Conservation (phyloP, 2,888 invertebrate species). For the Caenorhabditis drosophilae region DNA sequence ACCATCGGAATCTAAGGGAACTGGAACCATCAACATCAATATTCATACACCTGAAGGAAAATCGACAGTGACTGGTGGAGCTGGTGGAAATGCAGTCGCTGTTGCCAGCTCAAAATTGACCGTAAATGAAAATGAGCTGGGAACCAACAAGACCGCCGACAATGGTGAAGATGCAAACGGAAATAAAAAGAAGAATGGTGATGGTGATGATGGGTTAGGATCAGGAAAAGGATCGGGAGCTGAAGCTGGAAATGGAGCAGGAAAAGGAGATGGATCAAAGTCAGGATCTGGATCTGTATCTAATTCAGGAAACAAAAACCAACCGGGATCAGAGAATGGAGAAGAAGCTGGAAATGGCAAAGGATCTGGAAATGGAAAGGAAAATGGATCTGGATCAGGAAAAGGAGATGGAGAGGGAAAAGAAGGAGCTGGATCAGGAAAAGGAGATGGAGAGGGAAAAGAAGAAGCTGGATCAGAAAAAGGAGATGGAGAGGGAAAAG, state of each 20-base stretch:
- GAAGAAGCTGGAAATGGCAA: slow-evolving; percentile 10
- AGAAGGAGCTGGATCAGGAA: slow-evolving; percentile 8
- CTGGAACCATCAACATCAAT: slow-evolving; percentile 42
- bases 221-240: slow-evolving; percentile 1
- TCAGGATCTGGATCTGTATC: neutral
- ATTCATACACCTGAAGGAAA: slow-evolving; percentile 39
- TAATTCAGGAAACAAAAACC: neutral
- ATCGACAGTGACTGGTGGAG: no score
- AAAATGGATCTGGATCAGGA: slow-evolving; percentile 3
- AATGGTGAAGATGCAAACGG: slow-evolving; percentile 8
- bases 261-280: neutral
- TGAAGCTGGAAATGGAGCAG: neutral
- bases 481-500: slow-evolving; percentile 3
- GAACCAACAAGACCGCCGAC: slow-evolving; percentile 4
- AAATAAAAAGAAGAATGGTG: slow-evolving; percentile 6
- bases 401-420: slow-evolving; percentile 6
- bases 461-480: slow-evolving; percentile 7
- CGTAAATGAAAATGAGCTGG: slow-evolving; percentile 6
- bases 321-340: neutral
- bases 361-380: neutral
- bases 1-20: slow-evolving; percentile 9
- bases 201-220: slow-evolving; percentile 12
- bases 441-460: slow-evolving; percentile 6
- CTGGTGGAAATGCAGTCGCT: slow-evolving; percentile 22
- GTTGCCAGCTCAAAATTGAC: slow-evolving; percentile 20